phyloP scores from a whole-genome alignment of 2,888 invertebrate genomes.

The Ctena decussata region DNA sequence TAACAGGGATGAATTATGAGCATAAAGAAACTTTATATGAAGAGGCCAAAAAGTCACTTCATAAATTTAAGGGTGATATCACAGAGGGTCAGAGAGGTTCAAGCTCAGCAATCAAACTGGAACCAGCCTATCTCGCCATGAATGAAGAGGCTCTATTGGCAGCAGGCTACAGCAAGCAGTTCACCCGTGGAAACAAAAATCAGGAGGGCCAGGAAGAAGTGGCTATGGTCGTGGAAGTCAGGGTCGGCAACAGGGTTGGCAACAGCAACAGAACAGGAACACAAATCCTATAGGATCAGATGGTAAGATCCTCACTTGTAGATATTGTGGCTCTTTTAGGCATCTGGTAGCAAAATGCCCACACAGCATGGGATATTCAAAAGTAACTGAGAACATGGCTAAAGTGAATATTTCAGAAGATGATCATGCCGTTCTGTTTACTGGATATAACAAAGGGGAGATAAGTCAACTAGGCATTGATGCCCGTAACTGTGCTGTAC shows the following conservation, averaged over 20 bases:
- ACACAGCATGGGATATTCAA: not conserved
- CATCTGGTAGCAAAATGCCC: conserved; percentile 46
- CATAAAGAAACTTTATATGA: conserved; percentile 34
- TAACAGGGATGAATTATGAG: conserved; percentile 54
- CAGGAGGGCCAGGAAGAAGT: not conserved
- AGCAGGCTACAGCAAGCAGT: conserved; percentile 8
- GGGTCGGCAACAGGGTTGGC: not conserved
- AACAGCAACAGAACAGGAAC: not conserved
- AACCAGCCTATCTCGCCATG: conserved; percentile 39
- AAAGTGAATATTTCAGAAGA: not conserved
- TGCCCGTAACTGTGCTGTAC: conserved; percentile 1
- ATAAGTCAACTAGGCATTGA: not conserved
- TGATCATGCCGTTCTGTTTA: conserved; percentile 35
- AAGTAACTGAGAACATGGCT: not conserved
- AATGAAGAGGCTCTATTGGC: conserved; percentile 31
- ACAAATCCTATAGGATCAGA: conserved; percentile 43
- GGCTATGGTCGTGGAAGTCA: not conserved
- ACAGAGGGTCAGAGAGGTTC: not conserved
- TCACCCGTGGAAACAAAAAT: not conserved
- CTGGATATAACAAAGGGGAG: conserved; percentile 28
- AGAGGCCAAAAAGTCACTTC: conserved; percentile 2
- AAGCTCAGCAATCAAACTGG: conserved; percentile 37
- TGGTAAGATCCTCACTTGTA: conserved; percentile 43
- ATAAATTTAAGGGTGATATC: not conserved
- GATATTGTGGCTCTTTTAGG: conserved; percentile 50